Conservation (phyloP, 2,113 vertebrate genomes). For the Phainopepla nitens region DNA sequence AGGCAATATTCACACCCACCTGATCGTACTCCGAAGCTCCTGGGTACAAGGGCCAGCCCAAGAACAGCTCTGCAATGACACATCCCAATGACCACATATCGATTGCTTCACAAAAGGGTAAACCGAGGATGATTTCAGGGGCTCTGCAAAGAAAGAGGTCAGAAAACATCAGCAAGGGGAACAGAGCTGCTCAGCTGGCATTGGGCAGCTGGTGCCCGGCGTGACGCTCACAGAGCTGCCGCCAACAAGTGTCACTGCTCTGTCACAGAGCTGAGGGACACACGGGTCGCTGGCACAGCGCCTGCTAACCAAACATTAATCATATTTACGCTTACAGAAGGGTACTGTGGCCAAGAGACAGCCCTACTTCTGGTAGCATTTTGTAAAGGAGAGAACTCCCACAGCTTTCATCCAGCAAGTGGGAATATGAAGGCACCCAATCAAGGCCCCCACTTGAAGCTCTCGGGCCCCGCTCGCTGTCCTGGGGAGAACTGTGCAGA, state of each 20-base stretch:
- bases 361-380: neutral
- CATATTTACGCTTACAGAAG: neutral
- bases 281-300: neutral
- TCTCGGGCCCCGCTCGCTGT: neutral
- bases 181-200: fast-evolving
- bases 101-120: conserved; percentile 97
- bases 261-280: neutral
- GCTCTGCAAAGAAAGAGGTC: conserved; percentile 74
- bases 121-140: conserved; percentile 97
- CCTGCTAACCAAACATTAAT: neutral
- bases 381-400: neutral
- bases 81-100: conserved; percentile 99
- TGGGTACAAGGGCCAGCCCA: conserved; percentile 97
- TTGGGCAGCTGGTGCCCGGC: fast-evolving
- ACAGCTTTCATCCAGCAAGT: neutral
- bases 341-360: neutral
- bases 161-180: neutral
- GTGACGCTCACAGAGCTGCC: fast-evolving
- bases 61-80: conserved; percentile 96
- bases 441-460: fast-evolving
- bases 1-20: conserved; percentile 69
- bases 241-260: neutral
- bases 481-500: neutral
- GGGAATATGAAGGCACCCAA: neutral
- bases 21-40: conserved; percentile 97